Evolutionary conservation across 2,888 invertebrate species (phyloP).

Genomic region (Matsumyia berberina): DNA sequence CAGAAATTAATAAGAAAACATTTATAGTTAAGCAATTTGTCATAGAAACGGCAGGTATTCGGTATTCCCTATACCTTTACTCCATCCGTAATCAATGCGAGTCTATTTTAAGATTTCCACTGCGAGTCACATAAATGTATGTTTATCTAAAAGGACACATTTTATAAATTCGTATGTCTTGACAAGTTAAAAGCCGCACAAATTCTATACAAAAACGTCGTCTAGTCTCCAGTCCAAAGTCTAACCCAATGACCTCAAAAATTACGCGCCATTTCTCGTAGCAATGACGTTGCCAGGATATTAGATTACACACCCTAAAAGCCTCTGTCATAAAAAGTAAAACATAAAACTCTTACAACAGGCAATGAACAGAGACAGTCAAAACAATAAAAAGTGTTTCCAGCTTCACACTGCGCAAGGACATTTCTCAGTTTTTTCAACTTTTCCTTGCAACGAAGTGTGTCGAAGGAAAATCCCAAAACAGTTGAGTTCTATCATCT

Average conservation of each 20-base stretch:
- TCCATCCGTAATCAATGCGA: neutral
- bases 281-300: constrained; percentile 38
- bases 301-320: constrained; percentile 30
- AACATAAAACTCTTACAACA: constrained; percentile 16
- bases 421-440: constrained; percentile 42
- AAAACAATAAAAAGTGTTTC: constrained; percentile 66
- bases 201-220: constrained; percentile 9
- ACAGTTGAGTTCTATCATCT: constrained; percentile 62
- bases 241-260: constrained; percentile 74
- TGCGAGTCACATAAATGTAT: neutral
- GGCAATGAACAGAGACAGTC: constrained; percentile 55
- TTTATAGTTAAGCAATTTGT: constrained; percentile 33
- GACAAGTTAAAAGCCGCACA: neutral
- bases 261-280: constrained; percentile 69
- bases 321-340: neutral
- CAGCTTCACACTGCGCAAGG: constrained; percentile 74
- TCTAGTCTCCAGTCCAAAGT: constrained; percentile 66
- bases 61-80: neutral
- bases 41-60: constrained; percentile 28
- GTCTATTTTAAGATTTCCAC: constrained; percentile 12
- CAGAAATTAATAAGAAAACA: constrained; percentile 60
- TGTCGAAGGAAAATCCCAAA: constrained; percentile 51
- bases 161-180: neutral
- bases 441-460: constrained; percentile 38
- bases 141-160: neutral